Evolutionary conservation across 2,113 vertebrate species (phyloP).

Genomic region (Paradoxurus hermaphroditus): DNA sequence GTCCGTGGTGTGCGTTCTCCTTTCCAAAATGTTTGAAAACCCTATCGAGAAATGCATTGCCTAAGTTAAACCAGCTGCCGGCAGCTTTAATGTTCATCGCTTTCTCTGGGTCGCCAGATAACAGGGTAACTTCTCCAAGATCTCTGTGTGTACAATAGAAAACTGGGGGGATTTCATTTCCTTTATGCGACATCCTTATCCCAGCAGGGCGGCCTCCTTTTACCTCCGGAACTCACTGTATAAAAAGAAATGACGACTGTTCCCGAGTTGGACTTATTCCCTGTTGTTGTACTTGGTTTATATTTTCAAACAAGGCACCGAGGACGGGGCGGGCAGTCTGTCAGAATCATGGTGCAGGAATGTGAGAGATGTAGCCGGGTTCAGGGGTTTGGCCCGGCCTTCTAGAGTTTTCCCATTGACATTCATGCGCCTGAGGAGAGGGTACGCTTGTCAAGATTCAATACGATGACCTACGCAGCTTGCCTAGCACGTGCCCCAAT

Average conservation of each 20-base stretch:
- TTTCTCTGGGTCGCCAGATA: slow-evolving; percentile 45
- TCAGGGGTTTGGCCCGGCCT: not conserved
- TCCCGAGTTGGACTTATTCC: not conserved
- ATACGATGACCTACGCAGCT: not conserved
- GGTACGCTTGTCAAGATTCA: not conserved
- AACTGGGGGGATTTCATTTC: not conserved
- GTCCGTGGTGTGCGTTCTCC: not conserved
- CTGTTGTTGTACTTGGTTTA: not conserved
- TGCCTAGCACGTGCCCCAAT: not conserved
- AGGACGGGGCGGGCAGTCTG: not conserved
- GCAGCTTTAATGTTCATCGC: not conserved
- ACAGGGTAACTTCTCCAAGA: not conserved
- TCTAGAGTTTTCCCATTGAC: not conserved
- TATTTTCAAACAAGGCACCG: not conserved
- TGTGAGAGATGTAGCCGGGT: not conserved
- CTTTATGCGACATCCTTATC: not conserved
- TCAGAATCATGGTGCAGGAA: not conserved
- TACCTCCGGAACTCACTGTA: slow-evolving; percentile 24
- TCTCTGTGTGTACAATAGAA: not conserved
- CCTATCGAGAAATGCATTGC: slow-evolving; percentile 36
- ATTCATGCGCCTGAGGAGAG: not conserved
- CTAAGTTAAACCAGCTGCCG: slow-evolving; percentile 56
- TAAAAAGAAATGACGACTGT: not conserved
- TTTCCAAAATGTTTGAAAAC: slow-evolving; percentile 55
- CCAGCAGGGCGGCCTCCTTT: not conserved